A percentile compares a stretch with the other conserved stretches of the same genome.
Evolutionary conservation across 2,888 invertebrate species (phyloP).

Genomic region (Brachyptera risi): DNA sequence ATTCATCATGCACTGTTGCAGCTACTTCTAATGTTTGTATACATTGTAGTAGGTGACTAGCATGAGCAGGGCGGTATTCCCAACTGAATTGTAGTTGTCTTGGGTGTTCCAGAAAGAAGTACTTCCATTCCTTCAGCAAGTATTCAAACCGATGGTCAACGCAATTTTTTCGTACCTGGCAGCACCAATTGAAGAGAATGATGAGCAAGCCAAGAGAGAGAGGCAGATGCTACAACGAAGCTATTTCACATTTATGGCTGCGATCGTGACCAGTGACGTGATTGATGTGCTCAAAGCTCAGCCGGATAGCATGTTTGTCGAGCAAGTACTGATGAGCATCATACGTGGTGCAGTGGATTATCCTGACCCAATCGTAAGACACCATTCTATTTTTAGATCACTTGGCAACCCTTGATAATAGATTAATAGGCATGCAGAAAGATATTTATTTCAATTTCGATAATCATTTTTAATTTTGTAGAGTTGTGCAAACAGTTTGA

Average conservation of each 20-base stretch:
- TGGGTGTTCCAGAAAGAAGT: slow-evolving; percentile 46
- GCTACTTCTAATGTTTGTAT: too few species aligned
- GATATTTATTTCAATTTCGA: too few species aligned
- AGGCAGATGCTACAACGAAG: slow-evolving; percentile 47
- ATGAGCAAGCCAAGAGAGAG: slow-evolving; percentile 47
- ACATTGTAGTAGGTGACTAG: too few species aligned
- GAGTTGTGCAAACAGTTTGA: too few species aligned
- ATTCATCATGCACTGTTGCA: too few species aligned
- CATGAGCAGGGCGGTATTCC: too few species aligned
- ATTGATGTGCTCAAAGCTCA: slow-evolving; percentile 44
- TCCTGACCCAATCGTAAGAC: slow-evolving; percentile 47
- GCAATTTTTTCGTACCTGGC: slow-evolving; percentile 44
- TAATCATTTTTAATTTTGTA: too few species aligned
- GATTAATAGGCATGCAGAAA: too few species aligned
- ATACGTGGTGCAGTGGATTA: slow-evolving; percentile 50
- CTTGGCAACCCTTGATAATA: too few species aligned
- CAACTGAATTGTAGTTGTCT: slow-evolving; percentile 24
- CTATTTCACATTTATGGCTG: slow-evolving; percentile 49
- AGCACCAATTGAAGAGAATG: slow-evolving; percentile 46
- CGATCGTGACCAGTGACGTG: slow-evolving; percentile 48
- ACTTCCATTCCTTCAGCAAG: slow-evolving; percentile 48
- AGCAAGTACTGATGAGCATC: slow-evolving; percentile 47
- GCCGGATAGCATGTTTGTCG: slow-evolving; percentile 36
- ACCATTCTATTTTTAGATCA: neutral
- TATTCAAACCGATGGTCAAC: slow-evolving; percentile 49